Conservation (phyloP, 2,888 invertebrate genomes). For the Brenthis daphne region DNA sequence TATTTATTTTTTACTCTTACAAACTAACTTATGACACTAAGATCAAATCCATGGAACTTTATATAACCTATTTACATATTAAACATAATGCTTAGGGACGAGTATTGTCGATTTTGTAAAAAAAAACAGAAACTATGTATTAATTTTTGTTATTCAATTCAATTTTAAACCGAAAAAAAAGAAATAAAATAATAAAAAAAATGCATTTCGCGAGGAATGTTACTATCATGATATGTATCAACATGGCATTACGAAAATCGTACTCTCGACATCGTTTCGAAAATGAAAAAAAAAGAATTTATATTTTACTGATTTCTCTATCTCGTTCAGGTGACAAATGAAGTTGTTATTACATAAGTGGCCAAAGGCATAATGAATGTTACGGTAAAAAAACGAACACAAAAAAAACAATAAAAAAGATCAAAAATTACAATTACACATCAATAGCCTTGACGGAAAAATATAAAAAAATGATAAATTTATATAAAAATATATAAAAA, state of each 20-base stretch:
- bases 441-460: too few relatives aligned
- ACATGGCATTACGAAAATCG: conserved; percentile 68
- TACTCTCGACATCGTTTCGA: too few relatives aligned
- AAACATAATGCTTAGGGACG: conserved; percentile 33
- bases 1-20: conserved; percentile 55
- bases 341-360: too few relatives aligned
- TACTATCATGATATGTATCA: conserved; percentile 72
- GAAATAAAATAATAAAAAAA: conserved; percentile 26
- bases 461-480: too few relatives aligned
- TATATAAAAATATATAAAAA: background rate
- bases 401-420: too few relatives aligned
- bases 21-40: conserved; percentile 49
- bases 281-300: too few relatives aligned
- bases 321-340: too few relatives aligned
- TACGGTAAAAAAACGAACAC: too few relatives aligned
- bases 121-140: background rate
- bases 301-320: too few relatives aligned
- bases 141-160: background rate
- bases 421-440: too few relatives aligned
- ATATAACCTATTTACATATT: conserved; percentile 45
- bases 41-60: conserved; percentile 70
- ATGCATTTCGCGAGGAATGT: conserved; percentile 63
- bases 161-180: background rate
- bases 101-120: conserved; percentile 16
- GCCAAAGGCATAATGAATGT: too few relatives aligned